Base-by-base conservation (phyloP, 2,113 vertebrate species). In the Speoplatyrhinus poulsoni region DNA sequence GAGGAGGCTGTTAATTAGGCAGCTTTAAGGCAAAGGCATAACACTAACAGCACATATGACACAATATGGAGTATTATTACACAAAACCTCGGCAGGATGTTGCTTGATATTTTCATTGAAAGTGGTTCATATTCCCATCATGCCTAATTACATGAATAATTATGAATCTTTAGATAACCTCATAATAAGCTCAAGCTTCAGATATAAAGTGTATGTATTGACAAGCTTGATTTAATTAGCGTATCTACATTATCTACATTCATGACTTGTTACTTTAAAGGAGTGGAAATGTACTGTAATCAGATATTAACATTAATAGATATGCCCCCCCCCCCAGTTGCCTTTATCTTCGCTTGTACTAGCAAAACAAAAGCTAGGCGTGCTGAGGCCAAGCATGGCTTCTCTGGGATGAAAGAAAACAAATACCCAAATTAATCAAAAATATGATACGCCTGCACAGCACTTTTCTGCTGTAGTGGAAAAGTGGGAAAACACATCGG, bases 401-500 rank as follows among this genome's bases (percentile, higher is more conserved):
- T 73, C 53, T 72, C 53, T 46, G 36, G 70, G 53, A 73, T 53
- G 66, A 69, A 78, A 77, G 50, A 55, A 79, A 82, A 69, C 59
- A 75, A 75, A 79, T 62, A n/a, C 67, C 53, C 2, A 52, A 69
- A 73, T 76, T 2, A 64, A 78, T 77, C 52, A 73, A 69, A 68
- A 53, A 70, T 54, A 17, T 8, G 32, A 3, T 33, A 46, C 65
- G 70, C 70, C 15, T 67, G 9, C 41, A 2, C 62, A 76, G 67
- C 54, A 60, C 62, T 66, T 9, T 53, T 33, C 11, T 54, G 11
- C 32, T 8, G 36, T 41, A 68, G 62, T 50, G 13, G 46, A 19
- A 12, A 59, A 69, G n/a, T 78, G 64, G 68, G 76, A 83, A 84
- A 79, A 78, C 46, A 68, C 55, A 53, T 60, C 56, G 12, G 19